Percentiles rank a stretch among this genome's conserved stretches.
Evolutionary conservation across 1,140 invertebrate species (phyloP).

Genomic region (Drosophila baimaii): DNA sequence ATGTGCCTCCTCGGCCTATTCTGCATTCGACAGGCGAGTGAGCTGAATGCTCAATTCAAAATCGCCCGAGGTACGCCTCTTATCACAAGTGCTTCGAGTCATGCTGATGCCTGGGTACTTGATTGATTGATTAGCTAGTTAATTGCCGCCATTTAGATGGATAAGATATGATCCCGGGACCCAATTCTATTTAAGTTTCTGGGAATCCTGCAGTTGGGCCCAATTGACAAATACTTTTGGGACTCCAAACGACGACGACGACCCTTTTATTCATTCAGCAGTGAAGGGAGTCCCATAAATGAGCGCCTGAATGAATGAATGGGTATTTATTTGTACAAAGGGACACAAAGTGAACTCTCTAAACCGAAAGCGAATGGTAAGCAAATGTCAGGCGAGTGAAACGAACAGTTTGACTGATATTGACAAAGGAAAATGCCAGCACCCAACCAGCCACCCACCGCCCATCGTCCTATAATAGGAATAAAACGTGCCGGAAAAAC

Average conservation of each 20-base stretch:
- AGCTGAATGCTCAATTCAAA: conserved; percentile 14
- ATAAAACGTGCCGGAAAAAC: conserved; percentile 32
- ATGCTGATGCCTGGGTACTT: conserved; percentile 36
- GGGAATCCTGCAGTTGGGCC: conserved; percentile 5
- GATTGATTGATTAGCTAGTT: conserved; percentile 47
- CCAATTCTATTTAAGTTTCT: conserved; percentile 22
- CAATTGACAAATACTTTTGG: conserved; percentile 33
- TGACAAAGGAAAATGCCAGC: conserved; percentile 53
- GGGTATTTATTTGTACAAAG: conserved; percentile 42
- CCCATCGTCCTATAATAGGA: conserved; percentile 5
- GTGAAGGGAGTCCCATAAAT: conserved; percentile 37
- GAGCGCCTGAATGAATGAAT: conserved; percentile 45
- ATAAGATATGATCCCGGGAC: conserved; percentile 37
- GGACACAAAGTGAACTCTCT: conserved; percentile 18
- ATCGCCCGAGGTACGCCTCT: conserved; percentile 13
- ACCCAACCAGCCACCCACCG: background rate
- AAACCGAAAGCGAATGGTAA: conserved; percentile 43
- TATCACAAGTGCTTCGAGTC: conserved; percentile 36
- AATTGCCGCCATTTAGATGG: conserved; percentile 55
- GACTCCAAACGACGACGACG: conserved; percentile 1
- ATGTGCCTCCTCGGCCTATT: background rate
- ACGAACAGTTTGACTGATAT: conserved; percentile 52
- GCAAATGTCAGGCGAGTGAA: conserved; percentile 40
- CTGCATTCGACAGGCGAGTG: background rate
- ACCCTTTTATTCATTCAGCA: conserved; percentile 22